Evolutionary conservation across 2,113 vertebrate genomes (phyloP), one percentile per base, ranked within the genome.

Genomic region (Lampris megalopsis): DNA sequence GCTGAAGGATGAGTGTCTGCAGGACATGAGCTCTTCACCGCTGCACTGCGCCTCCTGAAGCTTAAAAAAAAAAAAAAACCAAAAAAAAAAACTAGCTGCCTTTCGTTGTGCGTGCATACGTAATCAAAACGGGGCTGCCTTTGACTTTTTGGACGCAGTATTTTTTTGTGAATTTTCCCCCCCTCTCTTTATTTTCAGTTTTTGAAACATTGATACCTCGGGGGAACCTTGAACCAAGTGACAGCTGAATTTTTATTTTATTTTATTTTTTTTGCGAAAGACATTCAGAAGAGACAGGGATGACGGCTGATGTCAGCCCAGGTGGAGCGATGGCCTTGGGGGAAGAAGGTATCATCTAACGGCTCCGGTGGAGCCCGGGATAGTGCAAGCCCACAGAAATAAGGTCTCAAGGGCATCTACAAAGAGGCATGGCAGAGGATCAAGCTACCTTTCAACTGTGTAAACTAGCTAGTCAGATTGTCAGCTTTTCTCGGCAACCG

Each of bases 401-500:
- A 8, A 4, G 45, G 38, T 69, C 40, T 83, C 77, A 86, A 82
- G 62, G 82, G 71, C 80, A 75, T 76, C 61, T 65, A 35, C 59
- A 68, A 75, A 84, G 78, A 73, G 65, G 81, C n/a, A 75, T 60
- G 42, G 41, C 60, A 80, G 68, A 64, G 62, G 56, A 77, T 82
- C 49, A 78, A 75, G 35, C 41, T 54, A 57, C n/a, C 56, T 75
- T 63, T 82, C 52, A 64, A 57, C 37, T 76, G 6, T 58, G 57
- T 76, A 56, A 79, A 72, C 54, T 36, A 45, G 4, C 42, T 53
- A 61, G 63, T 71, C 73, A 42, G 40, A 70, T 49, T 74, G 62
- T 63, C 37, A 8, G 45, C 42, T 75, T 56, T 82, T 68, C 59
- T 64, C 52, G 9, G 41, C 49, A 56, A 10, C 36, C 7, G 70